A percentile compares a stretch with the other conserved stretches of the same genome.
Evolutionary conservation across 2,113 vertebrate species (phyloP).

Genomic region (Cololabis saira): DNA sequence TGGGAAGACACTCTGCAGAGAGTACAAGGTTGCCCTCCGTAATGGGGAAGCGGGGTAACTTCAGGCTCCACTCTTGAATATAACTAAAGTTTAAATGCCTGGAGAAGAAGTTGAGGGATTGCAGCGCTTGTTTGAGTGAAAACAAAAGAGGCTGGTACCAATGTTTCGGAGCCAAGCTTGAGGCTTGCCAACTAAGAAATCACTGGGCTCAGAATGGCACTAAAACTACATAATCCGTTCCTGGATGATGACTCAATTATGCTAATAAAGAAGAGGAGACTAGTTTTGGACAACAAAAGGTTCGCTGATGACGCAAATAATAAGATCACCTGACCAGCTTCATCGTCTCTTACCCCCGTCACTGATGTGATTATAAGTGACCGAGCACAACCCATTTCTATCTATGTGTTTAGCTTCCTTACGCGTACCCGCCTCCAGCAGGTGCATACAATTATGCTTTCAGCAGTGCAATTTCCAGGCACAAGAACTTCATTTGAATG

Average conservation of each 20-base stretch:
- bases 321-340: constrained; percentile 51
- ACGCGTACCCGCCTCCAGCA: not conserved
- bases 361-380: not conserved
- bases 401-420: not conserved
- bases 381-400: not conserved
- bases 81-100: constrained; percentile 60
- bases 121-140: constrained; percentile 38
- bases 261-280: constrained; percentile 38
- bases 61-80: constrained; percentile 57
- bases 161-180: constrained; percentile 45
- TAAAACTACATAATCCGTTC: constrained; percentile 55
- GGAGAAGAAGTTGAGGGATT: constrained; percentile 31
- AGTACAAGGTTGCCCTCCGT: constrained; percentile 67
- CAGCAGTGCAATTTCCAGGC: constrained; percentile 3
- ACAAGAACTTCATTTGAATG: not conserved
- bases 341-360: not conserved
- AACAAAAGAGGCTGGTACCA: constrained; percentile 39
- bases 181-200: constrained; percentile 59
- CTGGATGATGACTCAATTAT: constrained; percentile 38
- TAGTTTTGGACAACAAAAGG: constrained; percentile 41
- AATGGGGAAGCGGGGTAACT: constrained; percentile 68
- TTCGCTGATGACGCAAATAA: constrained; percentile 36
- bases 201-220: constrained; percentile 56
- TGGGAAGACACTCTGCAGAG: constrained; percentile 58
- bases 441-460: not conserved